These are phyloP conservation scores for Calvadosia cruxmelitensis DNA, from an alignment of 30 jellyfish, hydroid and myxozoan genomes.

Conservation along the genomic window DNA sequence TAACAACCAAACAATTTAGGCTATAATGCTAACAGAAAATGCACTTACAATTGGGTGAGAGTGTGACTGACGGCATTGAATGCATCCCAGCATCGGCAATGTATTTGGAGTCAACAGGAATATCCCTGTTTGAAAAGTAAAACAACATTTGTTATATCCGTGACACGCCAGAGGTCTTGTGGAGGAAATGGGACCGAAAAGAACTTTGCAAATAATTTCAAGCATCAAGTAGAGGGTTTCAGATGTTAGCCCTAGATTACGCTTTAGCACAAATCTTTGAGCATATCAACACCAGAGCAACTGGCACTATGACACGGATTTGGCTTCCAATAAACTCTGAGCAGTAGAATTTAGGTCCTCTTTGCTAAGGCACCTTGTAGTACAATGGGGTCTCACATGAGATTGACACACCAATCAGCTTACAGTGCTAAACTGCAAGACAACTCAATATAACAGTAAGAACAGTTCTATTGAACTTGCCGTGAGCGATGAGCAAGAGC, in stretches of 20 bases:
- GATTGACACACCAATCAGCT: too few species aligned
- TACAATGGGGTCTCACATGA: too few species aligned
- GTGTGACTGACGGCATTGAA: constrained; percentile 88
- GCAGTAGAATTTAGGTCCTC: too few species aligned
- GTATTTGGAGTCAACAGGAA: constrained; percentile 91
- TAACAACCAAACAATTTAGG: too few species aligned
- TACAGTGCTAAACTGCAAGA: too few species aligned
- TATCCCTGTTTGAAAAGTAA: constrained; percentile 61
- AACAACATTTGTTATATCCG: too few species aligned
- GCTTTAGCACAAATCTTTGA: neutral
- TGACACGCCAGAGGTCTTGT: neutral
- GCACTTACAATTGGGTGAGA: constrained; percentile 85
- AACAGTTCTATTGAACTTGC: too few species aligned
- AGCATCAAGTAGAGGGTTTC: constrained; percentile 2
- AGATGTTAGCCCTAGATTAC: neutral
- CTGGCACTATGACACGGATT: neutral
- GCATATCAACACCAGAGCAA: neutral
- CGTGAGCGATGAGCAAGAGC: too few species aligned
- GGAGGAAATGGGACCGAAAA: neutral
- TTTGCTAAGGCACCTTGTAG: too few species aligned
- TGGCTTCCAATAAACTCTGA: neutral
- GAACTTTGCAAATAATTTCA: neutral
- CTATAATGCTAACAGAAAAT: too few species aligned
- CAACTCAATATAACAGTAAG: too few species aligned
- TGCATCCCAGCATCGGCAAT: constrained; percentile 98